Evolutionary conservation across 2,113 vertebrate species (phyloP), one percentile per base, ranked within the genome.

Genomic region (Solea solea): DNA sequence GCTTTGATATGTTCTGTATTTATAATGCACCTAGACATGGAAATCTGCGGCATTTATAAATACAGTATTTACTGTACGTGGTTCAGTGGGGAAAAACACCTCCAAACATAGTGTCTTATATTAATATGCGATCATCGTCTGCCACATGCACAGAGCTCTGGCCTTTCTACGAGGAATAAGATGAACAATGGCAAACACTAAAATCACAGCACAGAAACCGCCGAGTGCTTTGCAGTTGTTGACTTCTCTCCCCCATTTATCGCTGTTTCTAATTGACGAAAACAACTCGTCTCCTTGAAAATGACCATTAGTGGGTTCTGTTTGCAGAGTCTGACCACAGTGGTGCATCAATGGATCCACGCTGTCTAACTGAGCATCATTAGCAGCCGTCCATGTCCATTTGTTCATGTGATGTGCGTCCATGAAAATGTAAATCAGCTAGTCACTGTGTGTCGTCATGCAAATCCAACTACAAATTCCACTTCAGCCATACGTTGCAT

Each of bases 281-380:
- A 73, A 76, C 63, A 72, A 55, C 54, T 53, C 0, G 16, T 45
- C 57, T 69, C 40, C 45, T 41, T 45, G 9, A 64, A 12, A 12
- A 13, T 64, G 57, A 75, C 57, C 51, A 50, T 73, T 9, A 10
- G 28, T 3, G 13, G 40, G 53, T 69, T 76, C 14, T 73, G 21
- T 84, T 86, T 81, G 45, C 66, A 51, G 50, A 81, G 56, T 54
- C 13, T 61, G 63, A 65, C 64, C 77, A 55, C 73, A 53, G 41
- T 57, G 62, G 9, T 66, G 9, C 21, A 69, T 16, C 81, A 64
- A 77, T 67, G 59, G 8, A 41, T 56, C 28, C 50, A 46, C 5
- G 11, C 40, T 61, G 15, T 70, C 71, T 28, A 81, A 59, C 52
- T 42, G 14, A 74, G 54, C 59, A 61, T 72, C 59, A 55, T 62